These are phyloP conservation scores for Hippasteria phrygiana DNA, from an alignment of 53 echinoderm and acorn worm species.

Conservation along the genomic window DNA sequence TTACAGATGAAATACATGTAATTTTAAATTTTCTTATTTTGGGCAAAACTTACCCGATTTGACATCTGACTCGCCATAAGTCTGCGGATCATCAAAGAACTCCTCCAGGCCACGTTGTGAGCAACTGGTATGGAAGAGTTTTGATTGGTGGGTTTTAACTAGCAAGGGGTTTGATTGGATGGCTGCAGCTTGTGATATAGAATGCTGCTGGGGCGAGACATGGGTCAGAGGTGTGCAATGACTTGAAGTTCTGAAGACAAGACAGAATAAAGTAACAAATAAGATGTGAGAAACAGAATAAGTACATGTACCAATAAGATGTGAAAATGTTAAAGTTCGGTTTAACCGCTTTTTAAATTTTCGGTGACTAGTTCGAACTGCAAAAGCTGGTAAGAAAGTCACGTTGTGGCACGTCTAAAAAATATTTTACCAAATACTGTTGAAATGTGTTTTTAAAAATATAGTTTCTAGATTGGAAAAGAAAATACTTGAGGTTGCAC, in stretches of 20 bases:
- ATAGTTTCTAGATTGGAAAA: too few species aligned
- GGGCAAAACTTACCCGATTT: slow-evolving; percentile 89
- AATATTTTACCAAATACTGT: too few species aligned
- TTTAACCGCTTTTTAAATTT: too few species aligned
- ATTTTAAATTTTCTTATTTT: too few species aligned
- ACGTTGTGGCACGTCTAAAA: too few species aligned
- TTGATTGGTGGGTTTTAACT: neutral
- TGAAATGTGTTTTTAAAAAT: too few species aligned
- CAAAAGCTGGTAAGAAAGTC: too few species aligned
- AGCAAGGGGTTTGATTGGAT: neutral
- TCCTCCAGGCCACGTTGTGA: slow-evolving; percentile 76
- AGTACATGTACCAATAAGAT: neutral
- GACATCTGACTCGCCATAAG: slow-evolving; percentile 78
- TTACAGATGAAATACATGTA: too few species aligned
- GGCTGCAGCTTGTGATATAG: neutral
- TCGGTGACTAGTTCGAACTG: too few species aligned
- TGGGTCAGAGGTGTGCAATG: neutral
- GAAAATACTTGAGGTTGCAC: too few species aligned
- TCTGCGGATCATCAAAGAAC: slow-evolving; percentile 94
- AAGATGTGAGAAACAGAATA: neutral
- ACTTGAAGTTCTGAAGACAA: neutral
- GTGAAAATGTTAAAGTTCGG: too few species aligned
- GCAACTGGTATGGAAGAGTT: slow-evolving; percentile 65
- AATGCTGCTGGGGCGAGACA: neutral
- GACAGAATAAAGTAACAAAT: neutral